A percentile compares a stretch with the other conserved stretches of the same genome.
Conservation (phyloP, 2,888 invertebrate genomes). For the Sepioteuthis lessoniana region DNA sequence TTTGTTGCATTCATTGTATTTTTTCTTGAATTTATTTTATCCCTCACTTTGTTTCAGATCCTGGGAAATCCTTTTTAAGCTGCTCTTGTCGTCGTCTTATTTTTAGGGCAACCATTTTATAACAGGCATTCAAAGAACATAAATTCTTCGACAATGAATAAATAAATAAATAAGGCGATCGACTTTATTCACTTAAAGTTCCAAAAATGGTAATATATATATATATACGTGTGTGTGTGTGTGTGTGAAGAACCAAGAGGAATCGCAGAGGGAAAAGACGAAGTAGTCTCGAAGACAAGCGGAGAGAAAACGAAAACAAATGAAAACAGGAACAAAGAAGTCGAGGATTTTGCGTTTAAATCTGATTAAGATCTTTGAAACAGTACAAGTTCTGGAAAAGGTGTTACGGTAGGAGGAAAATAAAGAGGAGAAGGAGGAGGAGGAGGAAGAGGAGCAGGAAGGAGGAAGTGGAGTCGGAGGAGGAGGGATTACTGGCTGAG, state of each 20-base stretch:
- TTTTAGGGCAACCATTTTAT: conserved; percentile 33
- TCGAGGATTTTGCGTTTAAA: not conserved
- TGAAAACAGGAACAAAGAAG: not conserved
- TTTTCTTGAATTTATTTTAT: too few relatives aligned
- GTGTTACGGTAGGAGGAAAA: not conserved
- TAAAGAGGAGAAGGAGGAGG: not conserved
- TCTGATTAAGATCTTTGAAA: not conserved
- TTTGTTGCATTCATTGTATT: too few relatives aligned
- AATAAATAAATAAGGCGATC: not conserved
- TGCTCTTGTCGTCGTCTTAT: not conserved
- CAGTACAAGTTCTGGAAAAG: not conserved
- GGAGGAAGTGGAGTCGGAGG: too few relatives aligned
- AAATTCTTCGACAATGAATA: not conserved
- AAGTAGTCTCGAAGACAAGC: not conserved
- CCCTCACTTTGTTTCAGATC: not conserved
- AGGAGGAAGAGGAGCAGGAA: not conserved
- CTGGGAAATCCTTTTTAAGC: not conserved
- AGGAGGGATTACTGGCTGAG: not conserved
- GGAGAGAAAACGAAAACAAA: not conserved
- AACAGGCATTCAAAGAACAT: not conserved
- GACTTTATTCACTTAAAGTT: not conserved
- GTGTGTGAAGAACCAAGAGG: not conserved
- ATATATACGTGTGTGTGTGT: too few relatives aligned
- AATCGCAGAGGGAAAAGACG: not conserved
- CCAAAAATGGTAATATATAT: not conserved